These are phyloP conservation scores for Myiotriccus ornatus DNA, from an alignment of 2,797 vertebrate species.

Conservation along the genomic window DNA sequence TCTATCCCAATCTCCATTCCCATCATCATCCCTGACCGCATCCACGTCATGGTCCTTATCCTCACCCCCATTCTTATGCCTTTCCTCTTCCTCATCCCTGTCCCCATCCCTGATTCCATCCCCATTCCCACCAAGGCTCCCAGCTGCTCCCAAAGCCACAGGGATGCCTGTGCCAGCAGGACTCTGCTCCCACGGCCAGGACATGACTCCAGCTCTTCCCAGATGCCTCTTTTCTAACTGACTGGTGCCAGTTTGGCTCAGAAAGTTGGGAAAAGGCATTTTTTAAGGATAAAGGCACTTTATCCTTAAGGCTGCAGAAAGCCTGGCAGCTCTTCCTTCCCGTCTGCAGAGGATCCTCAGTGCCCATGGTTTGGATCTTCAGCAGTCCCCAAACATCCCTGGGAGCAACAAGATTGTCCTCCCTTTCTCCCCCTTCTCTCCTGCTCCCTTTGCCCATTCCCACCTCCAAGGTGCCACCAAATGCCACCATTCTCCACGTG, in stretches of 20 bases:
- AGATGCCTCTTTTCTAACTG: neutral
- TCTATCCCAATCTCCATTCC: accelerated
- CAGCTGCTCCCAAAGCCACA: accelerated
- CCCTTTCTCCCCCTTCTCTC: neutral
- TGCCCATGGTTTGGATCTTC: neutral
- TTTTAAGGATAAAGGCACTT: neutral
- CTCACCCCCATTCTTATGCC: too few species aligned
- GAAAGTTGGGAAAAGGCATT: accelerated
- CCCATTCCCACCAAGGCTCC: accelerated
- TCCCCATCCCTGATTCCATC: neutral
- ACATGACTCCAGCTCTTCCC: neutral
- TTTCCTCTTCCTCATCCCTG: neutral
- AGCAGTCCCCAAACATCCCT: accelerated
- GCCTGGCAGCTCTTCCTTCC: neutral
- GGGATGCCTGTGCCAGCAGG: neutral
- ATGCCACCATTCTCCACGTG: accelerated
- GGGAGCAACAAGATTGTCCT: neutral
- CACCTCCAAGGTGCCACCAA: neutral
- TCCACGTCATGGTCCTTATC: neutral
- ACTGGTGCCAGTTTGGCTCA: neutral
- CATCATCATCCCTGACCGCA: too few species aligned
- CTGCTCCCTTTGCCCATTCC: neutral
- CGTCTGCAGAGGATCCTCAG: accelerated
- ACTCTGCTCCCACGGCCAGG: neutral
- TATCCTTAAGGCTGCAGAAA: neutral